A percentile compares a stretch with the other conserved stretches of the same genome.
Evolutionary conservation across 2,888 invertebrate species (phyloP).

Genomic region (Vannuccia rotundouncinata): DNA sequence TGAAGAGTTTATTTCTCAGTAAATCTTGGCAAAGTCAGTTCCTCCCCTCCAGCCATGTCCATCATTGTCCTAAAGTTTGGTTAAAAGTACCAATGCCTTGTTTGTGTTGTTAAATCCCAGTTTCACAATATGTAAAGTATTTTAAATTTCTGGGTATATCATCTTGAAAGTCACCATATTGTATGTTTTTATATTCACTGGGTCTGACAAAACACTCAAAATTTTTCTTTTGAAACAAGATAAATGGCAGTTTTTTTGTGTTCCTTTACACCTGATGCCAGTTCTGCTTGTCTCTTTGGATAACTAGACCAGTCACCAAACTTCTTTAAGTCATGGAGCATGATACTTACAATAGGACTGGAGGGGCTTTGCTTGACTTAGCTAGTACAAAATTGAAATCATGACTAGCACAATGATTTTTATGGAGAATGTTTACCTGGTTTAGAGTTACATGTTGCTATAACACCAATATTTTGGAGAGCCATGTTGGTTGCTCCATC

Average conservation of each 20-base stretch:
- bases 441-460: neutral
- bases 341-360: neutral
- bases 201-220: neutral
- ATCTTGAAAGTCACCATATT: too few species aligned
- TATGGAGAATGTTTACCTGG: neutral
- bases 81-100: neutral
- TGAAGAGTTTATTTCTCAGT: too few species aligned
- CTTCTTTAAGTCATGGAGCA: neutral
- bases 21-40: too few species aligned
- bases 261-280: neutral
- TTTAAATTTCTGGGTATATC: too few species aligned
- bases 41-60: too few species aligned
- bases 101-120: neutral
- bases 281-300: neutral
- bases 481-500: neutral
- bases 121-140: neutral
- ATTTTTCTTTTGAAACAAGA: too few species aligned
- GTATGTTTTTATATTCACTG: neutral
- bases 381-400: neutral
- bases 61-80: too few species aligned
- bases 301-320: neutral
- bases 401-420: slow-evolving; percentile 11
- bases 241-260: neutral
- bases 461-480: neutral
- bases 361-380: neutral